A percentile compares a stretch with the other conserved stretches of the same genome.
Conservation (phyloP, 1,140 invertebrate genomes). For the Heliconius nattereri region DNA sequence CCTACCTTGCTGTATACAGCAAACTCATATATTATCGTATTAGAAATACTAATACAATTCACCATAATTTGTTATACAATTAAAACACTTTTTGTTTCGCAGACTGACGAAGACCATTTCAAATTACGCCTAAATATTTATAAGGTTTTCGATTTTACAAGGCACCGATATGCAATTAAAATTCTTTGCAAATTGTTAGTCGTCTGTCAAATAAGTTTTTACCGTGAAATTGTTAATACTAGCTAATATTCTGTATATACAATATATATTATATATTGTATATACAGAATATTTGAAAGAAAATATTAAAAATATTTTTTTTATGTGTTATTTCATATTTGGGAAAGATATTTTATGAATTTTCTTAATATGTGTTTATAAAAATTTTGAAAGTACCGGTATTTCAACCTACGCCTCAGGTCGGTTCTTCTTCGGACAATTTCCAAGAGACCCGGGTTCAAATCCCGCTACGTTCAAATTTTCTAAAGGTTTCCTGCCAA, state of each 20-base stretch:
- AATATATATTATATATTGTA: too few species aligned
- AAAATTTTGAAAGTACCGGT: too few species aligned
- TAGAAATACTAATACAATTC: background rate
- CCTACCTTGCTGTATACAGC: background rate
- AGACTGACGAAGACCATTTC: background rate
- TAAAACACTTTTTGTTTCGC: background rate
- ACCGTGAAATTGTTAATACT: constrained; percentile 59
- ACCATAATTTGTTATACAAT: background rate
- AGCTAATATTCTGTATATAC: too few species aligned
- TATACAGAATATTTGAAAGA: background rate
- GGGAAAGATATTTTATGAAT: too few species aligned
- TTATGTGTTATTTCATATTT: too few species aligned
- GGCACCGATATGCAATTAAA: constrained; percentile 51
- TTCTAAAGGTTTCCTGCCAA: background rate
- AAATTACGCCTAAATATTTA: constrained; percentile 19
- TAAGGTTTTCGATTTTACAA: constrained; percentile 25
- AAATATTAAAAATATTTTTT: too few species aligned
- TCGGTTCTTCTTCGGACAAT: too few species aligned
- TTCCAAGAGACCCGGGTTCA: too few species aligned
- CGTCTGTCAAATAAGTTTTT: constrained; percentile 51
- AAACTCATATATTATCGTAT: background rate
- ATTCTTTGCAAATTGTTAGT: constrained; percentile 48
- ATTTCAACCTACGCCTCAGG: too few species aligned
- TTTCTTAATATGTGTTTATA: too few species aligned
- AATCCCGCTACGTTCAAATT: too few species aligned